A percentile compares a stretch with the other conserved stretches of the same genome.
These are phyloP conservation scores for Hypocryptadius cinnamomeus DNA, from an alignment of 2,113 vertebrate species.

Conservation along the genomic window DNA sequence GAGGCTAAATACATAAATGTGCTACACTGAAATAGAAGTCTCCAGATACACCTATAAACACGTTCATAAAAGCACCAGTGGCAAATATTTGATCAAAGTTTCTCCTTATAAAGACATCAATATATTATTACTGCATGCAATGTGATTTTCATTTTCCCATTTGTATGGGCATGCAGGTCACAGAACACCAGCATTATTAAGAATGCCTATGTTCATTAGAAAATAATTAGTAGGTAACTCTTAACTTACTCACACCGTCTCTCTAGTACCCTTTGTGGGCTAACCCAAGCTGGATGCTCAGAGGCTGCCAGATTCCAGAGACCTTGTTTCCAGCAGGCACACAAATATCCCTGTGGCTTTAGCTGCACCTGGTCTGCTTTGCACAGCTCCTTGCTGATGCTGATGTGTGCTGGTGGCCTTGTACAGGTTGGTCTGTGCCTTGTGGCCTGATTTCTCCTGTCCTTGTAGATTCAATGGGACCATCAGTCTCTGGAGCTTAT, in stretches of 20 bases:
- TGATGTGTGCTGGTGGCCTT: not conserved
- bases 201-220: not conserved
- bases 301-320: not conserved
- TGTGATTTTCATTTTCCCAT: not conserved
- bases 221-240: not conserved
- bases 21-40: not conserved
- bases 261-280: not conserved
- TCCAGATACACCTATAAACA: not conserved
- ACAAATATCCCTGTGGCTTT: not conserved
- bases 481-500: not conserved
- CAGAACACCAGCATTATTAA: not conserved
- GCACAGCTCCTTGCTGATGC: not conserved
- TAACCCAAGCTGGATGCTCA: not conserved
- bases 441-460: not conserved
- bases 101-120: not conserved
- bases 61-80: not conserved
- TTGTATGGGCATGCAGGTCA: too few relatives aligned
- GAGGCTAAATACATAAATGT: not conserved
- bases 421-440: not conserved
- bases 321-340: not conserved
- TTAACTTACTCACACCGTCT: fast-evolving
- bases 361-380: fast-evolving
- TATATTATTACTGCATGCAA: not conserved
- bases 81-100: not conserved
- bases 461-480: not conserved